Conservation (phyloP, 2,888 invertebrate species). For the Patella ulyssiponensis region DNA sequence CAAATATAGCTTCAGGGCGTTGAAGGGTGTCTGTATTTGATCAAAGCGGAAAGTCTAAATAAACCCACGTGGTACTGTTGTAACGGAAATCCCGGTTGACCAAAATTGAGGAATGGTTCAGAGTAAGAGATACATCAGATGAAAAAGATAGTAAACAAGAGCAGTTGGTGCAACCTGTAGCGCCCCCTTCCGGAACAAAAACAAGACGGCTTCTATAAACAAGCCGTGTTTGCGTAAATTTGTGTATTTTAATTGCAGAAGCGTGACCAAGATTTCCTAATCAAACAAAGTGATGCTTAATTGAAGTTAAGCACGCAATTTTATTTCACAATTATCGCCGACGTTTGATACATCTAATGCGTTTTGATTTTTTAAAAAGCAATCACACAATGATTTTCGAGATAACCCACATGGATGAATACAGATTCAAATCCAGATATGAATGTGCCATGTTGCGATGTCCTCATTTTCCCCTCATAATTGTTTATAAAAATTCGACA, state of each 20-base stretch:
- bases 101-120: constrained; percentile 13
- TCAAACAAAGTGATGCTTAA: not conserved
- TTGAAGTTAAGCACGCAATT: constrained; percentile 4
- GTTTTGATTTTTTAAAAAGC: no score
- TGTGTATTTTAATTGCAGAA: not conserved
- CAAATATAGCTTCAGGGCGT: constrained; percentile 21
- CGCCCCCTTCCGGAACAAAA: constrained; percentile 16
- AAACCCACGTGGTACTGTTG: constrained; percentile 22
- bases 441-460: no score
- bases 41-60: constrained; percentile 19
- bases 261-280: constrained; percentile 5
- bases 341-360: no score
- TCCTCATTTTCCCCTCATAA: no score
- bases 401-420: no score
- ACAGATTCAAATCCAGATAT: no score
- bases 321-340: no score
- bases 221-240: constrained; percentile 9
- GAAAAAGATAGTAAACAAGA: constrained; percentile 19
- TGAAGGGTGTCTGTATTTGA: constrained; percentile 18
- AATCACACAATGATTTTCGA: no score
- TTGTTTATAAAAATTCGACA: no score
- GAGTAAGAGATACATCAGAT: constrained; percentile 9
- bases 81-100: constrained; percentile 18
- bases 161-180: constrained; percentile 23
- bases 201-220: constrained; percentile 12